Base-by-base conservation (phyloP, 2,888 invertebrate genomes). In the Dryobotodes eremita region DNA sequence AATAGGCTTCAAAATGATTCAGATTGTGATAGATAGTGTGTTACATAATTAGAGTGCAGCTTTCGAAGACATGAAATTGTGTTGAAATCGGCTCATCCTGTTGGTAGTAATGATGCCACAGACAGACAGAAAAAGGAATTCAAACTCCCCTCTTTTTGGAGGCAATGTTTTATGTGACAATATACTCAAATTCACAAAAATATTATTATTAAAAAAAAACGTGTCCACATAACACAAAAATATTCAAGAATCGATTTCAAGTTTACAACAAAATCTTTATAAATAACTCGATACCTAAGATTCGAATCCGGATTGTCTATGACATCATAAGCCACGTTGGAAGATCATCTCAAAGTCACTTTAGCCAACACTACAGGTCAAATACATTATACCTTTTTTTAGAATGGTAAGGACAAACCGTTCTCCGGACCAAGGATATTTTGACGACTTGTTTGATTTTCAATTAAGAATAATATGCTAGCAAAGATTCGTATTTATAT, bases 301-400 rank as follows among this genome's bases (percentile, higher is more conserved):
- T 57, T 69, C 31, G 46, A 66, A 87, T 82, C 88, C 87, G 86
- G 85, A 85, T 87, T 42, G 57, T 36, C 50, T 71, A 87, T 86
- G 86, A 86, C 88, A 75, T 86, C 87, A 86, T 85, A 65, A 2
- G 65, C 31, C 70, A 75, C 82, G 85, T 80, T 80, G 73, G 80
- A 78, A 75, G 75, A 83, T 84, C 83, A 55, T 48, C 66, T 84
- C 87, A 86, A 86, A 86, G 86, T 86, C 74, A 87, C 78, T 78
- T 75, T 81, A 75, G 53, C n/a, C 46, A 66, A 62, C 53, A 64
- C 50, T 46, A 23, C 81, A 82, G 86, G 86, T 87, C 86, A 87
- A 85, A 87, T n/a, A 66, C 69, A 81, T 86, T 85, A 82, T 31
- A 77, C 80, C 82, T 81, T 87, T 85, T 83, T 87, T 84, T 83